Percentiles rank a stretch among this genome's conserved stretches.
Evolutionary conservation across 2,113 vertebrate species (phyloP).

Genomic region (Mirounga angustirostris): DNA sequence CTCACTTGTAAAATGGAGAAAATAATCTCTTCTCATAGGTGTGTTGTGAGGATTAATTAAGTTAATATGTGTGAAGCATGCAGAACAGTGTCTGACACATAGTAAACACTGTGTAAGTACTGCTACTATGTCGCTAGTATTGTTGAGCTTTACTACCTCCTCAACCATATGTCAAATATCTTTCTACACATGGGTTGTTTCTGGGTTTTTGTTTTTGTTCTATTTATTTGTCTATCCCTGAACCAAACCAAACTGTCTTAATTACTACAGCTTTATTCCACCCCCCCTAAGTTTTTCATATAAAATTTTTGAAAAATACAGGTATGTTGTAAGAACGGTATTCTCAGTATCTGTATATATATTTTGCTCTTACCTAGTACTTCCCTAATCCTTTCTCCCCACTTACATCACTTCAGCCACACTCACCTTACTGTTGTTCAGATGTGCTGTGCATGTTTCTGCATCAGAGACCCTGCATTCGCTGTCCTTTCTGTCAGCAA

Average conservation of each 20-base stretch:
- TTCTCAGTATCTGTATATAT: not conserved
- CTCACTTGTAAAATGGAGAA: not conserved
- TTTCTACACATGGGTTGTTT: not conserved
- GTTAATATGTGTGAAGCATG: not conserved
- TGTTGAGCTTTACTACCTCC: not conserved
- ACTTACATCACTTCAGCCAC: not conserved
- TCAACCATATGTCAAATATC: not conserved
- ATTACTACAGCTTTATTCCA: not conserved
- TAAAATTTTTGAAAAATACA: not conserved
- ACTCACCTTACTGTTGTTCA: not conserved
- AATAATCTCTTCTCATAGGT: not conserved
- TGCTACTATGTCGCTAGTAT: not conserved
- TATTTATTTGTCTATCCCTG: not conserved
- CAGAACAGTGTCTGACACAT: not conserved
- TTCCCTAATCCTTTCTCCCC: not conserved
- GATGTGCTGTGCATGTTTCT: not conserved
- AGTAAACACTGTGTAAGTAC: not conserved
- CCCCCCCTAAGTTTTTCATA: not conserved
- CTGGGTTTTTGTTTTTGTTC: not conserved
- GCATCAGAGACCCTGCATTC: not conserved
- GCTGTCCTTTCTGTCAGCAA: not conserved
- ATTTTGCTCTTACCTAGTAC: not conserved
- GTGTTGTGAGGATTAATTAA: constrained; percentile 8
- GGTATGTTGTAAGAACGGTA: not conserved
- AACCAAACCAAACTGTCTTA: not conserved